Conservation (phyloP, 2,888 invertebrate genomes). For the Scaptomyza polygonia region DNA sequence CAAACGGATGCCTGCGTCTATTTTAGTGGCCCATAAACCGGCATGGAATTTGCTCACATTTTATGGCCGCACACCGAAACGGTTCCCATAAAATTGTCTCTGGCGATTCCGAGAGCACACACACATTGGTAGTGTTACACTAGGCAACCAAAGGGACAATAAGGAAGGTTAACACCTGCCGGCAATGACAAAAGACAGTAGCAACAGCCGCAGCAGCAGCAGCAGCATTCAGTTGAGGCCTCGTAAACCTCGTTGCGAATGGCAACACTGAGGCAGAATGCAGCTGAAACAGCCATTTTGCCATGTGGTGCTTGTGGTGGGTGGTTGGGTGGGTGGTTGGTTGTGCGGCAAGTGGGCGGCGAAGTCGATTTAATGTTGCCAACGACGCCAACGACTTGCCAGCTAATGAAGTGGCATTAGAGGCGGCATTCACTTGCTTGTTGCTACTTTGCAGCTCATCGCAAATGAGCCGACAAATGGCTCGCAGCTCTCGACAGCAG, state of each 20-base stretch:
- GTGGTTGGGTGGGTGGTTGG: not conserved
- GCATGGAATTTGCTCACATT: conserved; percentile 65
- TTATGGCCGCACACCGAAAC: conserved; percentile 56
- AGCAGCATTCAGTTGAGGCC: conserved; percentile 42
- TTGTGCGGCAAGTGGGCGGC: not conserved
- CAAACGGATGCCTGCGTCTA: conserved; percentile 45
- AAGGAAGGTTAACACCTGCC: conserved; percentile 67
- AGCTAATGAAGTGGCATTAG: conserved; percentile 70
- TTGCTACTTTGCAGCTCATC: conserved; percentile 46
- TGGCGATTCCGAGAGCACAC: conserved; percentile 52
- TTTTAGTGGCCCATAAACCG: conserved; percentile 70
- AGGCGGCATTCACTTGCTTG: conserved; percentile 24
- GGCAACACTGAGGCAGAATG: conserved; percentile 21
- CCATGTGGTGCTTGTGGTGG: conserved; percentile 10
- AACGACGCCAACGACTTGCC: conserved; percentile 41
- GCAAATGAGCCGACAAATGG: conserved; percentile 63
- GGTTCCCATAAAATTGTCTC: conserved; percentile 69
- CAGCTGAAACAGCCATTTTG: conserved; percentile 15
- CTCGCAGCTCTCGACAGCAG: conserved; percentile 29
- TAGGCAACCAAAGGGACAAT: conserved; percentile 43
- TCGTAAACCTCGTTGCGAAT: conserved; percentile 36
- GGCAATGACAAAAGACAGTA: conserved; percentile 46
- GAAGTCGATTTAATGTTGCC: conserved; percentile 31
- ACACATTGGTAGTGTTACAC: not conserved
- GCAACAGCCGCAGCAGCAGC: conserved; percentile 10